A percentile compares a stretch with the other conserved stretches of the same genome.
Evolutionary conservation across 2,888 invertebrate species (phyloP).

Genomic region (Corbicula japonica): DNA sequence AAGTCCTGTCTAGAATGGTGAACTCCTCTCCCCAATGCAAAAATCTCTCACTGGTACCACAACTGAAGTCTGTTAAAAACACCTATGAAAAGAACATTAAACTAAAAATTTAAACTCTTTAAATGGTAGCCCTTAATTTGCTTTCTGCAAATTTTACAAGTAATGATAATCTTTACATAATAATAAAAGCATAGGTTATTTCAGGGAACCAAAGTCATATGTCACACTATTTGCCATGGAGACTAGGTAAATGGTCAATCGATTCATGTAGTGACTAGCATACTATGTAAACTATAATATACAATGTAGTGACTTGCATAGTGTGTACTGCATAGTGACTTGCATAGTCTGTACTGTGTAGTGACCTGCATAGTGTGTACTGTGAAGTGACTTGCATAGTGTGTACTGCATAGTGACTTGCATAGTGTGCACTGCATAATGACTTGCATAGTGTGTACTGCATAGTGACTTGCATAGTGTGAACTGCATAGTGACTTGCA

Average conservation of each 20-base stretch:
- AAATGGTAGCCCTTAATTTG: conserved; percentile 9
- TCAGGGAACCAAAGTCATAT: conserved; percentile 7
- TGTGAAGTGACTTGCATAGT: conserved; percentile 7
- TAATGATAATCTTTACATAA: conserved; percentile 13
- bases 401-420: conserved; percentile 2
- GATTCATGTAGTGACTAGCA: conserved; percentile 9
- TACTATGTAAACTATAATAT: neutral
- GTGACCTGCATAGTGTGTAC: conserved; percentile 7
- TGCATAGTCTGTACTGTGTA: conserved; percentile 14
- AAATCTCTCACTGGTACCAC: conserved; percentile 15
- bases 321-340: conserved; percentile 6
- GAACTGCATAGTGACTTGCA: neutral
- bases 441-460: neutral
- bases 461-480: conserved; percentile 8
- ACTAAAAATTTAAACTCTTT: conserved; percentile 18
- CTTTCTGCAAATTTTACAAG: conserved; percentile 15
- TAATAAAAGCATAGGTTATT: conserved; percentile 10
- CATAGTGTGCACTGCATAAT: conserved; percentile 7
- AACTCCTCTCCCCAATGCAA: conserved; percentile 26
- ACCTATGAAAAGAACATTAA: conserved; percentile 22
- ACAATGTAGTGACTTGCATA: conserved; percentile 13
- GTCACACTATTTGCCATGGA: conserved; percentile 15
- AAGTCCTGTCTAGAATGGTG: conserved; percentile 16
- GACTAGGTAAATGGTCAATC: conserved; percentile 11
- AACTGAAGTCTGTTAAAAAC: conserved; percentile 21